phyloP scores from a whole-genome alignment of 2,797 vertebrate genomes.

The Mormyrops boulengeri region DNA sequence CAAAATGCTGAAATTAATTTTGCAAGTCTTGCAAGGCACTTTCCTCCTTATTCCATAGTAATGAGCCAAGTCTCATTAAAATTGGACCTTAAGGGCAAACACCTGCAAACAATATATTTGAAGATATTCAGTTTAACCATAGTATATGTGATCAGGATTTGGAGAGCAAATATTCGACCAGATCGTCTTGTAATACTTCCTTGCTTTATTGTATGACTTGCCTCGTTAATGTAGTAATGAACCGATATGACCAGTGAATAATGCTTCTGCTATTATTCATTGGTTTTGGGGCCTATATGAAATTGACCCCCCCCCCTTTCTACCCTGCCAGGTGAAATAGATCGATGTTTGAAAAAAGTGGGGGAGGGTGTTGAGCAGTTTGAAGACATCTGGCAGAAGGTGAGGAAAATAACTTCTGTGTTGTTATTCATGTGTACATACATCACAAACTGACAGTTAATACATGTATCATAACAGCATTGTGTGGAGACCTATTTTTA shows the following conservation, averaged over 20 bases:
- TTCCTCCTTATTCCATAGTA: not conserved
- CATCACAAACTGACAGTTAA: not conserved
- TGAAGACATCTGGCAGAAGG: conserved; percentile 90
- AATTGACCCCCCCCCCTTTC: not conserved
- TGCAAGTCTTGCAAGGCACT: not conserved
- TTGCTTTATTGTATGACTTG: not conserved
- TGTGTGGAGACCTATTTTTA: not conserved
- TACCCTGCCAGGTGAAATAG: conserved; percentile 71
- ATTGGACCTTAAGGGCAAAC: not conserved
- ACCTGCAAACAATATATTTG: not conserved
- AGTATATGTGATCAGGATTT: not conserved
- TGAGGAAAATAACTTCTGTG: conserved; percentile 32
- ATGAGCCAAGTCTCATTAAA: not conserved
- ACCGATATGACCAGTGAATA: not conserved
- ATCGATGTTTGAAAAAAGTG: conserved; percentile 90
- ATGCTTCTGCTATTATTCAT: not conserved
- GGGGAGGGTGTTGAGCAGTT: conserved; percentile 85
- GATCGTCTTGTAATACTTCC: not conserved
- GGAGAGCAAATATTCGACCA: not conserved
- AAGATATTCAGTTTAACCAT: not conserved
- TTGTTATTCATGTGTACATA: not conserved
- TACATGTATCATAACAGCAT: not conserved
- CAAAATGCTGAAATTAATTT: not conserved
- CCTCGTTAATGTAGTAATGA: not conserved
- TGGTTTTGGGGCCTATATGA: not conserved